Base-by-base conservation (phyloP, 2,797 vertebrate species). In the Mustela erminea region DNA sequence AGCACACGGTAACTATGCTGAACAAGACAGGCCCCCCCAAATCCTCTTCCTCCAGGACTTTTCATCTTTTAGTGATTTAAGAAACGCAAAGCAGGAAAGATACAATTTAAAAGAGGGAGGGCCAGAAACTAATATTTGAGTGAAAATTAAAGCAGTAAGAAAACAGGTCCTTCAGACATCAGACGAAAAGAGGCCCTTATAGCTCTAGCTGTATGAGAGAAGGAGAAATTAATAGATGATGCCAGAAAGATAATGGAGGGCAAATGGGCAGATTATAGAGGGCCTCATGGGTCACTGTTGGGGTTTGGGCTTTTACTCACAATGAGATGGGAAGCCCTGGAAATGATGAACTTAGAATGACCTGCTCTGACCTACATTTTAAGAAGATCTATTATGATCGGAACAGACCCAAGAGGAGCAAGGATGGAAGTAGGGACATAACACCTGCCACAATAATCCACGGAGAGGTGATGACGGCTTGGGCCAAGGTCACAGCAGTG, bases 41-140 rank as follows among this genome's bases (percentile, higher is more conserved):
- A 46, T 25, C 25, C 56, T 58, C 60, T 82, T 89, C 68, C 58
- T 52, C 62, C 10, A 41, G 23, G 18, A 77, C 9, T 13, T 84
- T 78, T 95, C 41, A 20, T 21, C 52, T 75, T 96, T 93, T 49
- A 86, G 49, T 25, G 8, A 97, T 46, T 3, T 46, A 92, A 89
- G 60, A 75, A 72, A 70, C 5, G 49, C 20, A 87, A 87, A 81
- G 11, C 17, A 75, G 14, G 46, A 60, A 72, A 91, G 38, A 90
- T 32, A 4, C 5, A 29, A 83, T 89, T 93, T 74, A 89, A 86
- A 75, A 41, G 27, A 54, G 5, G 9, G 54, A 83, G 2, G 5
- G 8, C 54, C 87, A 38, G 70, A 94, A 82, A 32, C 9, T 52
- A 75, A 38, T 25, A 49, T 20, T 29, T 64, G 41, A 84, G 75